Conservation (phyloP, 2,888 invertebrate genomes). For the Acleris emargana region DNA sequence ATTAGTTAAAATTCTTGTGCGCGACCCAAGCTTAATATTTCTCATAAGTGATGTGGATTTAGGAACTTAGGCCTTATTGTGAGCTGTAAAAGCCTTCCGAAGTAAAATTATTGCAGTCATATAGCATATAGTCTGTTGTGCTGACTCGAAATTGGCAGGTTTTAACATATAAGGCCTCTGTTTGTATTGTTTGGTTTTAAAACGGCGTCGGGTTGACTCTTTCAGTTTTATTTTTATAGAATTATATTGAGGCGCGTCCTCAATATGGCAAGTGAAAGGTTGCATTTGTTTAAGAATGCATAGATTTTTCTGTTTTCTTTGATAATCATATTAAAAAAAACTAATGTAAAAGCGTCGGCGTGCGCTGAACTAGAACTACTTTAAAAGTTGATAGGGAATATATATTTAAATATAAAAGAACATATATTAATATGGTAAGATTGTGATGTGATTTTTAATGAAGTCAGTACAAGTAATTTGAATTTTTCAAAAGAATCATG, state of each 20-base stretch:
- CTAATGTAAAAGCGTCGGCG: slow-evolving; percentile 18
- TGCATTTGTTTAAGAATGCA: slow-evolving; percentile 80
- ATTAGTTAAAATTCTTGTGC: too few relatives aligned
- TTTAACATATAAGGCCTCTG: not conserved
- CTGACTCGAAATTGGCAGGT: too few relatives aligned
- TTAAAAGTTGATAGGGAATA: slow-evolving; percentile 36
- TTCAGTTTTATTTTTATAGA: slow-evolving; percentile 70
- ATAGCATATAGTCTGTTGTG: too few relatives aligned
- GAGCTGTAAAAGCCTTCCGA: too few relatives aligned
- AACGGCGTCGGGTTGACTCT: slow-evolving; percentile 66
- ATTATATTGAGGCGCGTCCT: slow-evolving; percentile 61
- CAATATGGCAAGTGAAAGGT: slow-evolving; percentile 58
- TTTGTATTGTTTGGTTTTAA: slow-evolving; percentile 19
- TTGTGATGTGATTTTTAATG: slow-evolving; percentile 69
- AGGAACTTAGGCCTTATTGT: too few relatives aligned
- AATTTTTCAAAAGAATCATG: slow-evolving; percentile 65
- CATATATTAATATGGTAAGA: slow-evolving; percentile 51
- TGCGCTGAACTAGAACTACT: slow-evolving; percentile 19
- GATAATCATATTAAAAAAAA: slow-evolving; percentile 34
- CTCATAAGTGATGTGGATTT: too few relatives aligned
- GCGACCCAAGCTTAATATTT: too few relatives aligned
- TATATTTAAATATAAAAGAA: slow-evolving; percentile 42
- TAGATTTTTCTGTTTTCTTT: slow-evolving; percentile 58
- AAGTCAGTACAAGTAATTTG: slow-evolving; percentile 69
- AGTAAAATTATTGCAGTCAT: too few relatives aligned